Conservation (phyloP, 2,888 invertebrate species). For the Himalopsyche tibetana region DNA sequence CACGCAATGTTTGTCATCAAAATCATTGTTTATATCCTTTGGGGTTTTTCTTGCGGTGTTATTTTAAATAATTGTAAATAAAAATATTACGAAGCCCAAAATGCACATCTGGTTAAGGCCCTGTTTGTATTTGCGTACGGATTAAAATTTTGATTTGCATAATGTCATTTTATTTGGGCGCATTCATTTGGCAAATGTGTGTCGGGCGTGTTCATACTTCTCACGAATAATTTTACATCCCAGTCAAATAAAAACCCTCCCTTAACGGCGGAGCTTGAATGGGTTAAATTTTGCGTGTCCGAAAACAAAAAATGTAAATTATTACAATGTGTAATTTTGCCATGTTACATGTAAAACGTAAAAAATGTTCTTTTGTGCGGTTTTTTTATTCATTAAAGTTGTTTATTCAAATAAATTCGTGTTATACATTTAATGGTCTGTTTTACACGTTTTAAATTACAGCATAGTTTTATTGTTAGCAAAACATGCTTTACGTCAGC, state of each 20-base stretch:
- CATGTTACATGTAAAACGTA: slow-evolving; percentile 24
- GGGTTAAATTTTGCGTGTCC: slow-evolving; percentile 38
- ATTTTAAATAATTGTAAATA: slow-evolving; percentile 31
- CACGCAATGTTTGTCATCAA: not conserved
- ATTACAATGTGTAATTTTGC: slow-evolving; percentile 40
- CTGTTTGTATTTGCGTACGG: slow-evolving; percentile 52
- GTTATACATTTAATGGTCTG: slow-evolving; percentile 32
- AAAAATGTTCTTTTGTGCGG: slow-evolving; percentile 28
- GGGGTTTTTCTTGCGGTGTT: not conserved
- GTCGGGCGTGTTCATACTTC: slow-evolving; percentile 40
- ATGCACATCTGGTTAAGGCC: slow-evolving; percentile 46
- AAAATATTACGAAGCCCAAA: not conserved
- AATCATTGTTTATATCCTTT: not conserved
- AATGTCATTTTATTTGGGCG: slow-evolving; percentile 53
- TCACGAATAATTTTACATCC: slow-evolving; percentile 50
- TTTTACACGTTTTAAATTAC: slow-evolving; percentile 27
- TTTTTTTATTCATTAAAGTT: slow-evolving; percentile 41
- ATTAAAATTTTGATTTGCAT: slow-evolving; percentile 59
- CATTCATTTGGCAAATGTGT: slow-evolving; percentile 52
- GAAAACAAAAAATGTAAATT: slow-evolving; percentile 42
- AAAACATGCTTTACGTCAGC: not conserved
- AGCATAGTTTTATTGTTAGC: slow-evolving; percentile 25
- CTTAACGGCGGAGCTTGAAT: slow-evolving; percentile 36
- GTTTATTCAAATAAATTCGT: slow-evolving; percentile 28
- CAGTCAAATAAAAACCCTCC: slow-evolving; percentile 43